Base-by-base conservation (phyloP, 2,797 vertebrate species). In the Apogon talboti region DNA sequence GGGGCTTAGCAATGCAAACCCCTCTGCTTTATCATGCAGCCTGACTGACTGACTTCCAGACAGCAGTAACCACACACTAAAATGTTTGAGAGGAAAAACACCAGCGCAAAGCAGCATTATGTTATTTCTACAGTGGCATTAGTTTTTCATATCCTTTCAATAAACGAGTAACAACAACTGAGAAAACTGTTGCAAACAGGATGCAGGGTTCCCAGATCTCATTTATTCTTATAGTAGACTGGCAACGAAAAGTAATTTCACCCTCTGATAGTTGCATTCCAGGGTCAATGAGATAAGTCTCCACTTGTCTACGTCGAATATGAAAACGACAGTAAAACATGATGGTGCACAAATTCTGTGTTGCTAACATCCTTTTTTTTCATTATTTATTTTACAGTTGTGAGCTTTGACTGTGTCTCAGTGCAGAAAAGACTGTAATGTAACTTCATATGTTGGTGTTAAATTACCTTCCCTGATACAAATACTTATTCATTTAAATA, bases 161-260 rank as follows among this genome's bases (percentile, higher is more conserved):
- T 78, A 53, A 64, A 37, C 62, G 70, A 61, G 52, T 64, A 69
- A 53, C 11, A 45, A 42, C 19, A 54, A 42, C 37, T 52, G 21
- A 50, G 40, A 42, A 48, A 33, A 37, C 56, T 51, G 16, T 56
- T 76, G 33, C 79, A 71, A 88, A 76, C 76, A 87, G 78, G 81
- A 86, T 82, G 66, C 53, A 41, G 69, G 71, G 46, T 38, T 56
- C 48, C 72, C 56, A 67, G 47, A 74, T 78, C 43, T 50, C 44
- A 74, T 71, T 76, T 71, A 51, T 79, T 78, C 49, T 69, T 65
- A 37, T 55, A 68, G 35, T 38, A 12, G 35, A 55, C 46, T 44
- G 59, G 28, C 70, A 43, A 75, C 42, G 38, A 48, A 75, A 60
- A 56, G 44, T 75, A n/a, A 77, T 82, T 67, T 83, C 56, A 78